A percentile compares a stretch with the other conserved stretches of the same genome.
phyloP scores from a whole-genome alignment of 2,113 vertebrate genomes.

The Notechis scutatus region DNA sequence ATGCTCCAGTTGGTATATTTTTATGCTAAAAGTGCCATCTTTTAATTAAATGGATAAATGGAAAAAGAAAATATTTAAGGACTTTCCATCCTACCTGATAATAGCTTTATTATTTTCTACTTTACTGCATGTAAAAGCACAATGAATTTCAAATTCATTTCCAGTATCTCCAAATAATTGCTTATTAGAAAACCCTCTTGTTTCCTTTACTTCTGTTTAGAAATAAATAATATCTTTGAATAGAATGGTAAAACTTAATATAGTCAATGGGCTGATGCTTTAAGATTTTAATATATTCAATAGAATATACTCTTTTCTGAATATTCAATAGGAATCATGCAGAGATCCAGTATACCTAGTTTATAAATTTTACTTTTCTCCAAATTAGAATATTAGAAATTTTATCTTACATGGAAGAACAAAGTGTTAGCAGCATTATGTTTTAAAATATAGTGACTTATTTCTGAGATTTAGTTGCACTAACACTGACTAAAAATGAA shows the following conservation, averaged over 20 bases:
- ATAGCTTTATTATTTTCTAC: slow-evolving; percentile 44
- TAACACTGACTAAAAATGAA: not conserved
- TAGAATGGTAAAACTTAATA: not conserved
- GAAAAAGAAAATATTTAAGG: slow-evolving; percentile 19
- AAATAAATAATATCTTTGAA: not conserved
- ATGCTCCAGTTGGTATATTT: not conserved
- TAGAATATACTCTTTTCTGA: not conserved
- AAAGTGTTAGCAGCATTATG: not conserved
- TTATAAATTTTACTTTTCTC: not conserved
- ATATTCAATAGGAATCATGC: not conserved
- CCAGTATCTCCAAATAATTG: slow-evolving; percentile 16
- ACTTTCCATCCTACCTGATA: slow-evolving; percentile 59
- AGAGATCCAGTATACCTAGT: fast-evolving
- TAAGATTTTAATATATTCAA: not conserved
- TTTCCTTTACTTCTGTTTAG: not conserved
- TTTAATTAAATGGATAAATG: slow-evolving; percentile 1
- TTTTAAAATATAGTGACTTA: not conserved
- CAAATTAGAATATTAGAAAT: not conserved
- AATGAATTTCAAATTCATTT: not conserved
- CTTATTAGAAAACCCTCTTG: not conserved
- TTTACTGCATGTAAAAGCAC: not conserved
- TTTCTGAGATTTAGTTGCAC: not conserved
- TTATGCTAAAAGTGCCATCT: not conserved
- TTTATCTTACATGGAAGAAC: not conserved
- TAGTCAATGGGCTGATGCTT: not conserved